Evolutionary conservation across 2,113 vertebrate species (phyloP).

Genomic region (Noturus placidus): DNA sequence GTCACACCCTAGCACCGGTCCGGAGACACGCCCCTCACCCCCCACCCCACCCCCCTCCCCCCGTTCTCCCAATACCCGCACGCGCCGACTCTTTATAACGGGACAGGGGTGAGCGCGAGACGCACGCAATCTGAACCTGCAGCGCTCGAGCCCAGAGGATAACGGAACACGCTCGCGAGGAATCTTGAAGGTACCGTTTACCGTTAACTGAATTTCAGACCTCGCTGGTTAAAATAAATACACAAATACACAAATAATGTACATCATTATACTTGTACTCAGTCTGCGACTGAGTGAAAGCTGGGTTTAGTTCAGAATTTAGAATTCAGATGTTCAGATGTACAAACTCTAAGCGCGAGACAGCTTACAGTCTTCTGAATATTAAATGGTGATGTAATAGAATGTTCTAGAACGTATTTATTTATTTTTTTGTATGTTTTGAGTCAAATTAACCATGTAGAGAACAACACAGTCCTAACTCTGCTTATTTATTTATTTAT

Average conservation of each 20-base stretch:
- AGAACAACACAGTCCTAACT: not conserved
- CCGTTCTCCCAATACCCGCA: constrained; percentile 46
- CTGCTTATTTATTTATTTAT: no score
- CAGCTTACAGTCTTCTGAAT: not conserved
- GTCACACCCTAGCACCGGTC: not conserved
- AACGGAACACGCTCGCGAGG: constrained; percentile 16
- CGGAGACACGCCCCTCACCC: constrained; percentile 56
- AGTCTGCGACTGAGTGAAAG: no score
- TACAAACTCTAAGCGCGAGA: not conserved
- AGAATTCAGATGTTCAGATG: no score
- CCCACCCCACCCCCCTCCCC: not conserved
- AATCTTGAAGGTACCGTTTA: constrained; percentile 15
- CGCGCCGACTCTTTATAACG: constrained; percentile 67
- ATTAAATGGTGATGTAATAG: not conserved
- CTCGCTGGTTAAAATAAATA: not conserved
- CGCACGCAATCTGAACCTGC: constrained; percentile 40
- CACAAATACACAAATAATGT: no score
- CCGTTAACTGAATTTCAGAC: not conserved
- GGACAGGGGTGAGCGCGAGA: constrained; percentile 45
- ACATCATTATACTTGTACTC: no score
- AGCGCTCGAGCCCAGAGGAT: constrained; percentile 14
- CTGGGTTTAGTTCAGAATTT: no score
- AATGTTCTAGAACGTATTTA: not conserved
- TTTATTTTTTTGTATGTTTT: not conserved
- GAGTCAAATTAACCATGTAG: not conserved